Conservation (phyloP, 1,140 invertebrate species). For the Lepidostoma basale region DNA sequence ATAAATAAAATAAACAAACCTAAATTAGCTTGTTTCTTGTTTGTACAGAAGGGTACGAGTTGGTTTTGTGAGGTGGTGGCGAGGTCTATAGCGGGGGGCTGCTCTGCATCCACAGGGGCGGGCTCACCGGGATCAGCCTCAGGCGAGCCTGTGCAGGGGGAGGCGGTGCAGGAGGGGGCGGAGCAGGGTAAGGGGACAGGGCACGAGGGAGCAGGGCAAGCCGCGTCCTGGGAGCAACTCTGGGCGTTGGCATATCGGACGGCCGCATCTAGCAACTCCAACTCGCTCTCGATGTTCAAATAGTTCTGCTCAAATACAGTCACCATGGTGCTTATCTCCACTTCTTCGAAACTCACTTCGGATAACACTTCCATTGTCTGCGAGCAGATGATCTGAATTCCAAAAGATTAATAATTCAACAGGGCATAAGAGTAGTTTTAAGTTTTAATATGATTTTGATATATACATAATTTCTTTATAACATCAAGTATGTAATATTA, state of each 20-base stretch:
- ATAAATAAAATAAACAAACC: no score
- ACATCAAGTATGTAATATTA: no score
- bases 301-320: constrained; percentile 76
- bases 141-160: not conserved
- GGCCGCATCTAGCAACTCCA: constrained; percentile 76
- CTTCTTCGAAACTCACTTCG: constrained; percentile 76
- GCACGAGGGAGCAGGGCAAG: no score
- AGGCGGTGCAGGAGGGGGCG: not conserved
- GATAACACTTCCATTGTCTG: constrained; percentile 76
- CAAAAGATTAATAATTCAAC: not conserved
- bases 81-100: not conserved
- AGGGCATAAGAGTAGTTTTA: no score
- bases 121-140: not conserved
- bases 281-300: constrained; percentile 74
- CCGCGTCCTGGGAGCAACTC: constrained; percentile 45
- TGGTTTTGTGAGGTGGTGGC: not conserved
- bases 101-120: not conserved
- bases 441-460: no score
- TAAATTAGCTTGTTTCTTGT: no score
- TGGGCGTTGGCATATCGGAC: constrained; percentile 67
- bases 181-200: constrained; percentile 47
- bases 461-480: no score
- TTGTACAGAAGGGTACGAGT: not conserved
- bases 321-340: constrained; percentile 73
- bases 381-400: constrained; percentile 71